A percentile compares a stretch with the other conserved stretches of the same genome.
Evolutionary conservation across 1,140 invertebrate genomes (phyloP).

Genomic region (Drosophila fuyamai): DNA sequence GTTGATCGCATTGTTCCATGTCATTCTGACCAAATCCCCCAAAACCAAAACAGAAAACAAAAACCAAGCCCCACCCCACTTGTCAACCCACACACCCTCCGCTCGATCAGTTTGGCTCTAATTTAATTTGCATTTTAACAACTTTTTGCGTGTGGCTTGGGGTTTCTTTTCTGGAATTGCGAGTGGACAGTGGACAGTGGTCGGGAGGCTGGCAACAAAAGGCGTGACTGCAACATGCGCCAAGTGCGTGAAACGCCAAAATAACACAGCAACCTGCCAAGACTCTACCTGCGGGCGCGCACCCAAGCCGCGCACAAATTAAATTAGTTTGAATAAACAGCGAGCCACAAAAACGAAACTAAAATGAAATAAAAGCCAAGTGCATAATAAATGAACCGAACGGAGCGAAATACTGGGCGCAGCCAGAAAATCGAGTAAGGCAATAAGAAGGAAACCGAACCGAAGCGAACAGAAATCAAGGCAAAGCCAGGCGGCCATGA

Average conservation of each 20-base stretch:
- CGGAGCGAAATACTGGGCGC: slow-evolving; percentile 48
- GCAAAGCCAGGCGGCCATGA: slow-evolving; percentile 44
- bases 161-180: slow-evolving; percentile 49
- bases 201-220: slow-evolving; percentile 67
- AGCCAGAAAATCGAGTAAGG: slow-evolving; percentile 59
- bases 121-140: slow-evolving; percentile 84
- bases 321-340: slow-evolving; percentile 84
- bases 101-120: slow-evolving; percentile 71
- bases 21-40: slow-evolving; percentile 13
- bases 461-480: slow-evolving; percentile 47
- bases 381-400: slow-evolving; percentile 80
- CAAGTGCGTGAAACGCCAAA: slow-evolving; percentile 81
- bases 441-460: slow-evolving; percentile 24
- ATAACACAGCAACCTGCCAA: slow-evolving; percentile 79
- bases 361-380: slow-evolving; percentile 56
- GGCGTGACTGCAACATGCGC: slow-evolving; percentile 81
- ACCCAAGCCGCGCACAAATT: slow-evolving; percentile 75
- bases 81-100: slow-evolving; percentile 47
- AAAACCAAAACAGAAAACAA: neutral
- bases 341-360: slow-evolving; percentile 56
- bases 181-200: slow-evolving; percentile 27
- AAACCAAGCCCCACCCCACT: slow-evolving; percentile 33
- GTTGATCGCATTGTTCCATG: slow-evolving; percentile 4
- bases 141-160: slow-evolving; percentile 79
- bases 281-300: slow-evolving; percentile 67